phyloP scores from a whole-genome alignment of 92 coral and sea anemone genomes.

The Epizoanthus rinbou region DNA sequence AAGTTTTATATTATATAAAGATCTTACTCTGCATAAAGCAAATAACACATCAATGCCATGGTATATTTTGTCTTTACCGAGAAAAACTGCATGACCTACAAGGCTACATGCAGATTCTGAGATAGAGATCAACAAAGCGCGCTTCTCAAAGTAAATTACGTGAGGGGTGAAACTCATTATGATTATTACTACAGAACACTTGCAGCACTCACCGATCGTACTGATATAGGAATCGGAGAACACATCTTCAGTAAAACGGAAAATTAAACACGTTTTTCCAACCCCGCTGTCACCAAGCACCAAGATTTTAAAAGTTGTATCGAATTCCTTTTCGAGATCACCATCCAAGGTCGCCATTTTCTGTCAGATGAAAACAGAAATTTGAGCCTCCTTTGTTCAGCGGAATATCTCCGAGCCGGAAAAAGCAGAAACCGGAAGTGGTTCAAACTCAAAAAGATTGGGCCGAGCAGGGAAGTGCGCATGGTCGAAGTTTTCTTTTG shows the following conservation, averaged over 20 bases:
- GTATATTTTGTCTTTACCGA: no score
- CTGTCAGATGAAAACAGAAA: not conserved
- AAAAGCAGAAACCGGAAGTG: not conserved
- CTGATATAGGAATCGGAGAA: constrained; percentile 95
- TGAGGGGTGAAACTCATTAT: not conserved
- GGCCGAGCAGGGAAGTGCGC: constrained; percentile 40
- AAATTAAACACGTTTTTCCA: constrained; percentile 95
- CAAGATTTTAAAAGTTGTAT: constrained; percentile 89
- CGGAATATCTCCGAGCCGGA: not conserved
- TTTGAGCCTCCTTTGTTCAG: not conserved
- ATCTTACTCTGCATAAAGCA: no score
- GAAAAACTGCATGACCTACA: no score
- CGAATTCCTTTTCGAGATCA: constrained; percentile 82
- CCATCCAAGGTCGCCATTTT: constrained; percentile 42
- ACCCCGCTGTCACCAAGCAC: constrained; percentile 99
- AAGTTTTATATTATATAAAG: no score
- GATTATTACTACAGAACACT: not conserved
- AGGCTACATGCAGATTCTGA: no score
- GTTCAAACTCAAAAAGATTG: not conserved
- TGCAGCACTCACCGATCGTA: constrained; percentile 85
- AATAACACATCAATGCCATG: no score
- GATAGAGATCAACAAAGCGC: no score
- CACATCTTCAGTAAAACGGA: constrained; percentile 90
- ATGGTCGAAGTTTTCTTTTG: constrained; percentile 57
- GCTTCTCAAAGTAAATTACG: not conserved